Evolutionary conservation across 1,140 invertebrate genomes (phyloP), one percentile per base, ranked within the genome.

Genomic region (Ephestia elutella): DNA sequence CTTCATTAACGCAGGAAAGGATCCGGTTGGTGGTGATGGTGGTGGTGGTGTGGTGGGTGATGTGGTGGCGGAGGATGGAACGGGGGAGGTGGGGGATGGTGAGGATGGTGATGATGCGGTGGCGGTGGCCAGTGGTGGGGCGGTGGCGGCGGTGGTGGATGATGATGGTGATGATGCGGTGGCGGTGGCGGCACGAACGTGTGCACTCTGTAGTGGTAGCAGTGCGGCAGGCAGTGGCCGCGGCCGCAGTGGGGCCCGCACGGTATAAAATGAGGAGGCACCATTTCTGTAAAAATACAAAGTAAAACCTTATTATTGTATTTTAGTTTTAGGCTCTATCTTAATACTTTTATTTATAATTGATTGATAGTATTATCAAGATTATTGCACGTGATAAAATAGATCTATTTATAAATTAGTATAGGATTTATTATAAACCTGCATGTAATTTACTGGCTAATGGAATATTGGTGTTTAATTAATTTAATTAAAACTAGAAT

Each of bases 181-280:
- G 28, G 49, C 17, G 49, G 49, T 9, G 28, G 80, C 65, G 30
- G 80, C 62, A 18, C 73, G 66, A 11, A 64, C 66, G 54, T 66
- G 65, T 19, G 66, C 63, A 1, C 63, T 65, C 59, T 75, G 71
- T 54, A 75, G 69, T 66, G 81, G 4, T 1, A 5, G 71, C 71
- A 89, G 75, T 68, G 82, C 54, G 66, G 79, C 35, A 64, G 71
- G 71, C 60, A 89, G 71, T 25, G 73, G 56, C 56, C 84, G 32
- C 60, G 78, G 35, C 60, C 79, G 59, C 65, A 89, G 68, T 68
- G 71, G 51, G 60, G 87, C 48, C 66, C 87, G 67, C 63, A 89
- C 30, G 60, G 88, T 57, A 58, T 70, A 54, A 32, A 75, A 75
- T 69, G 86, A 19, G 64, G 87, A 56, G 68, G 88, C 58, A 65